Evolutionary conservation across 2,797 vertebrate species (phyloP), one percentile per base, ranked within the genome.

Genomic region (Delichon dasypus): DNA sequence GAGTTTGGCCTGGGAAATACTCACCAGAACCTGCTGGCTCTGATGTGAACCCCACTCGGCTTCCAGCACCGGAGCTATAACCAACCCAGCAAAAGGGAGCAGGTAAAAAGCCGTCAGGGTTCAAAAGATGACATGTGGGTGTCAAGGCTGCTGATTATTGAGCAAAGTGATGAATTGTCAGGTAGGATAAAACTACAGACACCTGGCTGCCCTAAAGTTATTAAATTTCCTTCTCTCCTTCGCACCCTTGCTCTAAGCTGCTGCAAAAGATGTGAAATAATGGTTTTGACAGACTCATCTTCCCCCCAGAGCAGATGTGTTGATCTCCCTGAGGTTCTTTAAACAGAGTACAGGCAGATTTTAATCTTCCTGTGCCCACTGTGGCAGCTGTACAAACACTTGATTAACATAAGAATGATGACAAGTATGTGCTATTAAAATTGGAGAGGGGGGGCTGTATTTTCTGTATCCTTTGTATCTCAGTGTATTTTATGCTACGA

Each of bases 371-470:
- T 29, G 19, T 81, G 87, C 85, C 94, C 86, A 86, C 50, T 88
- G 72, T 55, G 91, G 89, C 94, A 97, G 96, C 96, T 95, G 87
- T 94, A 93, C 71, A 95, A 97, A 96, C 85, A 94, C 94, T 93
- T 96, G 89, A 97, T 97, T 97, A 97, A 92, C 90, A 95, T 94
- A 76, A 96, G 88, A 96, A 97, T 93, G 26, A 54, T 80, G 58
- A 48, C 83, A 95, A 97, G 82, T 93, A 78, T 21, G 26, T 93
- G 85, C 61, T 94, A 88, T 95, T 93, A 92, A 93, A 97, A 95
- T 32, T 15, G 75, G n/a, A 75, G 64, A 16, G 73, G 7, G 44
- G 45, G 20, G 7, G 5, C 9, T 34, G 20, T 23, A 42, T 21
- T 93, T 94, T 91, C 80, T 75, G 66, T 76, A 75, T 82, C 54